Evolutionary conservation across 2,113 vertebrate species (phyloP).

Genomic region (Marmota monax): DNA sequence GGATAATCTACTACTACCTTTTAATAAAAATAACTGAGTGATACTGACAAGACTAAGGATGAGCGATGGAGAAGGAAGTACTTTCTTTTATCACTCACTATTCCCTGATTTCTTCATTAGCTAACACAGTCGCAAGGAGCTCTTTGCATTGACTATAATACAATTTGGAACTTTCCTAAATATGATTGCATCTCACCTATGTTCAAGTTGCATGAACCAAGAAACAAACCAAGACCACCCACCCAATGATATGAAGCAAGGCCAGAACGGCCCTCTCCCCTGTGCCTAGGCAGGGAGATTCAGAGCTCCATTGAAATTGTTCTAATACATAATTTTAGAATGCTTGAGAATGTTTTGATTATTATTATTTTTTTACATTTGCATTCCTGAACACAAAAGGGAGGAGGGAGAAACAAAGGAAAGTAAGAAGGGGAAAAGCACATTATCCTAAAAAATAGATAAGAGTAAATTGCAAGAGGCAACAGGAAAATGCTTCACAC

Average conservation of each 20-base stretch:
- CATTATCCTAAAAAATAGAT: background rate
- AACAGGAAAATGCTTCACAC: background rate
- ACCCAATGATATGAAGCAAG: background rate
- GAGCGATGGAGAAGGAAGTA: background rate
- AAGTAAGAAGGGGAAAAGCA: background rate
- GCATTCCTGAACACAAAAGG: background rate
- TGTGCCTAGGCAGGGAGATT: background rate
- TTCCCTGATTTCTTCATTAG: background rate
- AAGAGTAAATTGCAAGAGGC: background rate
- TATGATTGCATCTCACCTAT: background rate
- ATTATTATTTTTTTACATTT: background rate
- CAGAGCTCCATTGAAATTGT: background rate
- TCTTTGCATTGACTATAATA: background rate
- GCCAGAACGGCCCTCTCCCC: background rate
- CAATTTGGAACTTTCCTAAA: background rate
- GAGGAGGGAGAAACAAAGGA: background rate
- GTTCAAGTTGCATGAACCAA: background rate
- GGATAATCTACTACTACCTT: background rate
- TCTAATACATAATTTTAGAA: constrained; percentile 48
- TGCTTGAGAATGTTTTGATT: background rate
- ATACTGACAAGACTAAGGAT: background rate
- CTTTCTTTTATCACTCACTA: background rate
- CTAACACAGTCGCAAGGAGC: background rate
- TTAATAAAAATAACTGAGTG: background rate
- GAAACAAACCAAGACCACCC: background rate